Evolutionary conservation across 2,797 vertebrate genomes (phyloP), one percentile per base, ranked within the genome.

Genomic region (Karalla daura): DNA sequence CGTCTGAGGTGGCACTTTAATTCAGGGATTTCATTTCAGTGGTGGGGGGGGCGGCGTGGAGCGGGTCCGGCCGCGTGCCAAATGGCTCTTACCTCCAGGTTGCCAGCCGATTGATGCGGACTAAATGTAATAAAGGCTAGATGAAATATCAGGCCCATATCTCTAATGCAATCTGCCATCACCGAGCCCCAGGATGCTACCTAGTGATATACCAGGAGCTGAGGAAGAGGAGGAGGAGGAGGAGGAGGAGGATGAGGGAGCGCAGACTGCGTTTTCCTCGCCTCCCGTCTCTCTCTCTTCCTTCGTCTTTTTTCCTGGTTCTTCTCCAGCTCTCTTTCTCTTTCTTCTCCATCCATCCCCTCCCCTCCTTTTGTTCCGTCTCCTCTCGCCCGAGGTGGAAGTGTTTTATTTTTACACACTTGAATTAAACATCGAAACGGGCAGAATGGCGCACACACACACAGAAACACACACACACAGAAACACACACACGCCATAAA

Each of bases 91-190:
- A 84, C 86, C 89, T 89, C 81, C 78, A 63, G 90, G 83, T 84
- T 86, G 86, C 89, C 80, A 91, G 83, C 84, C 86, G 86, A 92
- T 90, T 93, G 93, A 93, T 93, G 88, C 71, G 88, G 83, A 85
- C 84, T 91, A 92, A 92, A 93, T 94, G 90, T 91, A 92, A 92
- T 93, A 93, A 93, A 91, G 85, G 86, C 85, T 85, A 90, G 90
- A 91, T 93, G 88, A 92, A 93, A 92, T 90, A 92, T 92, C 88
- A 87, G 76, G 89, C 86, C 86, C 89, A 86, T 91, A 92, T 90
- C 88, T 91, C 88, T 93, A 92, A 93, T 90, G 89, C 83, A 90
- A 92, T 92, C 87, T 88, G 84, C 90, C 86, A 88, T 87, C 85
- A 73, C 81, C 62, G 37, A 82, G 84, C 84, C 87, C 81, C 83